phyloP scores from a whole-genome alignment of 2,113 vertebrate species.

The Leucosticte australis region DNA sequence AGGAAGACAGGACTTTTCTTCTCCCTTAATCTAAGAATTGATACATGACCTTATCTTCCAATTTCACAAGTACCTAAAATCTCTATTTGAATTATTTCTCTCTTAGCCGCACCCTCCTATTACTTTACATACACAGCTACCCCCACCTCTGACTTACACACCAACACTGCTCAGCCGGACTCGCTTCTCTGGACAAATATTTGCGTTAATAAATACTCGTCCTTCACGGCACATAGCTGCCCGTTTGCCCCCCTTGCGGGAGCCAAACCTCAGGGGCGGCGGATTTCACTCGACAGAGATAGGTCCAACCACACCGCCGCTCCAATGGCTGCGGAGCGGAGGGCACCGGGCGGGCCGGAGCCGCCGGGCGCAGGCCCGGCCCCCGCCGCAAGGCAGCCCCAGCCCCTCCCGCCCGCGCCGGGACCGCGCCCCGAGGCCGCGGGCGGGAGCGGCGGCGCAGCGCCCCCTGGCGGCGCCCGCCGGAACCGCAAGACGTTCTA shows the following conservation, averaged over 20 bases:
- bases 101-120: accelerated
- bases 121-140: accelerated
- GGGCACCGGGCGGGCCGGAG: accelerated
- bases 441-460: no score
- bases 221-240: accelerated
- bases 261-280: accelerated
- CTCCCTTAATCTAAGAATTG: accelerated
- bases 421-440: no score
- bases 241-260: accelerated
- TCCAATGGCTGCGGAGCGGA: accelerated
- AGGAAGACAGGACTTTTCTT: accelerated
- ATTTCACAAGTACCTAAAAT: accelerated
- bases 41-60: accelerated
- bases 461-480: no score
- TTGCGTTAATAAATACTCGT: accelerated
- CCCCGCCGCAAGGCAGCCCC: not conserved
- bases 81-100: accelerated
- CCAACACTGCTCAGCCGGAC: accelerated
- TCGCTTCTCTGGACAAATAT: accelerated
- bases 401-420: no score
- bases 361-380: not conserved
- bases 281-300: accelerated
- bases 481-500: no score
- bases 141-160: accelerated
- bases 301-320: accelerated